Conservation (phyloP, 2,113 vertebrate species). For the Gopherus evgoodei region DNA sequence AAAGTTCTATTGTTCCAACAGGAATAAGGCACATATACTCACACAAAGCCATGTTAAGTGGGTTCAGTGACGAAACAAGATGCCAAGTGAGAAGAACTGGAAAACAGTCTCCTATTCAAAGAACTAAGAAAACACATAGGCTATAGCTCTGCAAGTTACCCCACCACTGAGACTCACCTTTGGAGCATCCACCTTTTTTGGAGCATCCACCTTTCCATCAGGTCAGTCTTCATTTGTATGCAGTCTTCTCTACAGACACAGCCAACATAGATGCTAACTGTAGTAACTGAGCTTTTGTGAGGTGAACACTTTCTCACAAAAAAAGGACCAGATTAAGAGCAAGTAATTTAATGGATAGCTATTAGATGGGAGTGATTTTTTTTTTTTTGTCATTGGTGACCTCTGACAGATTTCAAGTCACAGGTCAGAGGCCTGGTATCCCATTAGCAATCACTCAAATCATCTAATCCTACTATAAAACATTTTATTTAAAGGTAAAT, state of each 20-base stretch:
- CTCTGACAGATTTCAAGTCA: neutral
- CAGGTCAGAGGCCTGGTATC: neutral
- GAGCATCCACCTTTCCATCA: neutral
- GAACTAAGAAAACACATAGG: neutral
- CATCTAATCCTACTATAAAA: neutral
- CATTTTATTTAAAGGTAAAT: neutral
- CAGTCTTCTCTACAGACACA: neutral
- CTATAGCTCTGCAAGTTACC: neutral
- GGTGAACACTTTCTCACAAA: neutral
- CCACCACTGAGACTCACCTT: neutral
- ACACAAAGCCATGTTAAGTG: neutral
- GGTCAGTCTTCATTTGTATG: neutral
- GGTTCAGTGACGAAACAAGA: neutral
- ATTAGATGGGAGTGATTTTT: neutral
- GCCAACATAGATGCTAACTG: fast-evolving
- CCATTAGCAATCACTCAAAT: neutral
- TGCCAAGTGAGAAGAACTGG: neutral
- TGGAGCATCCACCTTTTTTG: neutral
- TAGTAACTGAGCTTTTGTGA: neutral
- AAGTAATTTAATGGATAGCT: neutral
- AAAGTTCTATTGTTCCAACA: neutral
- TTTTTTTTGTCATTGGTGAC: neutral
- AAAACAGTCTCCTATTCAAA: neutral
- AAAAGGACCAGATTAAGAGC: neutral
- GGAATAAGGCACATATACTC: neutral